Evolutionary conservation across 2,113 vertebrate genomes (phyloP), one percentile per base, ranked within the genome.

Genomic region (Epinephelus lanceolatus): DNA sequence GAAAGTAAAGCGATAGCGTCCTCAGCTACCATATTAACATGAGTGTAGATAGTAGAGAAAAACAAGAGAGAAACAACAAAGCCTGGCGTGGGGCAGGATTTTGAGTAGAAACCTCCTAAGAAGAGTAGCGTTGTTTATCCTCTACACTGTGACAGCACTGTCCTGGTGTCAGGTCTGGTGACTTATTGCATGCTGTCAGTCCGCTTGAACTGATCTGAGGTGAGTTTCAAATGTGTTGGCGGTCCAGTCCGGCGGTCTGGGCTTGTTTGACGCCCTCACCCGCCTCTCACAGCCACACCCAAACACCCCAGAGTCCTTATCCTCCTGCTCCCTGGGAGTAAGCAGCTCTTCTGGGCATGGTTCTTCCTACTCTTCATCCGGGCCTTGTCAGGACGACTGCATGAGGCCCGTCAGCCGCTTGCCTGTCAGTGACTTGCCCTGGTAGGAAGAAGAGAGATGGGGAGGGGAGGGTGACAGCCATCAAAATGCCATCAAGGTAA

Each of bases 381-480:
- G 84, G 78, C 82, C 85, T 91, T 2, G 93, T 99, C 98, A 99
- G 95, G 98, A 99, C 18, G 98, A 99, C 95, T 98, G 98, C 98
- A 99, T 99, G 95, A 99, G 97, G 90, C 98, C 98, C 0, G 98
- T 98, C 96, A 99, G 97, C 40, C 98, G 97, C 91, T 99, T 99
- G 91, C 97, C 97, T 0, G 97, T 96, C 96, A 99, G 95, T 3
- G 98, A 99, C 92, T 99, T 99, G 85, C 98, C 98, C 98, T 99
- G 95, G 27, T 94, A 74, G 68, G 67, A 57, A 49, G 74, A n/a
- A 74, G 25, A 61, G 12, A 72, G 53, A 66, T 4, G 33, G n/a
- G 21, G 55, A 47, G 55, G 69, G 25, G 47, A 63, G 47, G 33
- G 30, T 5, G 69, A 37, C 52, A 49, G 79, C 59, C 66, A 61